Evolutionary conservation across 2,888 invertebrate genomes (phyloP), one percentile per base, ranked within the genome.

Genomic region (Allophyes oxyacanthae): DNA sequence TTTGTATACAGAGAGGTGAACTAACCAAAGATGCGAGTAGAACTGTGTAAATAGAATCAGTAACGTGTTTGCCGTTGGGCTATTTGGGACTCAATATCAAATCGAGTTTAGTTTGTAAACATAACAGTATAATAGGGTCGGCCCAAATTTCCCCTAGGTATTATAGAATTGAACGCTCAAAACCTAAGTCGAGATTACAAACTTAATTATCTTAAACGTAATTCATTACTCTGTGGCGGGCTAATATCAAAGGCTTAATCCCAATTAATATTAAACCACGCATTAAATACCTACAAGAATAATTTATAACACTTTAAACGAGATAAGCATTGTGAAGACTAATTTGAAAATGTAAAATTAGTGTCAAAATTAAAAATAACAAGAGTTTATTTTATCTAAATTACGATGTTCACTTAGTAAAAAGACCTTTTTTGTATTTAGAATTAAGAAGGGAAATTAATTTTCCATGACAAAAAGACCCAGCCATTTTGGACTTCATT

Each of bases 401-500:
- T 64, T 59, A 76, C 61, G 67, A 65, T 73, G 64, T 56, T 59
- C 60, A 69, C 61, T 78, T 77, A 77, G 60, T 72, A 78, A 69
- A 59, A 75, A 68, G 64, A 60, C 77, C 72, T 4, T 80, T 83
- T 83, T 78, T 76, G 72, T 77, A 75, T 81, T 74, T 72, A 60
- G 71, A 78, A 77, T 80, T 79, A 80, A 78, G 76, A 75, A 14
- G 60, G 62, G 54, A 77, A 83, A 87, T 84, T 83, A 83, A 81
- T 86, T 85, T 85, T 83, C 81, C 80, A 80, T 65, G 77, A 80
- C 79, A 83, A 83, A 84, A 85, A 82, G 78, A 79, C 77, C 79
- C 79, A 77, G 78, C 79, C 78, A 79, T 83, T 85, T 81, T 74
- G 74, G 83, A 85, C 82, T 89, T 89, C 87, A 87, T 90, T 87